A percentile compares a stretch with the other conserved stretches of the same genome.
These are phyloP conservation scores for Ondatra zibethicus DNA, from an alignment of 2,113 vertebrate genomes.

Conservation along the genomic window DNA sequence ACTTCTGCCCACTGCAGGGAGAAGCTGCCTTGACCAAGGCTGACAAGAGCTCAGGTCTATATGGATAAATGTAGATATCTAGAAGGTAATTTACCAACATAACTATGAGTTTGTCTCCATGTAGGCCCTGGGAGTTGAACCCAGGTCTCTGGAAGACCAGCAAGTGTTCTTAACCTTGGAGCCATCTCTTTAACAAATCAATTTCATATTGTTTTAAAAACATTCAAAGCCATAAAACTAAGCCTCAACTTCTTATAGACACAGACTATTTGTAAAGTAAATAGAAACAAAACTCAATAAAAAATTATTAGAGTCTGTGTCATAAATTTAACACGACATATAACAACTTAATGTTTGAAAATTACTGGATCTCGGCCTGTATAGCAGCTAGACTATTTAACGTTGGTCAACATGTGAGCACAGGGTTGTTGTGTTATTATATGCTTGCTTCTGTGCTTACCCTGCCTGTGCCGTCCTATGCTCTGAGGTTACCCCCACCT, in stretches of 20 bases:
- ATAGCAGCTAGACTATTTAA: background rate
- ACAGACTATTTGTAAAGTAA: slow-evolving; percentile 7
- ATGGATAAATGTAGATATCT: background rate
- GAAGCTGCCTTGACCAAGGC: background rate
- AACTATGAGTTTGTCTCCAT: background rate
- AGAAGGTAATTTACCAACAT: background rate
- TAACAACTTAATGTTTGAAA: background rate
- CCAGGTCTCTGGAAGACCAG: too few species aligned
- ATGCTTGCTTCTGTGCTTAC: background rate
- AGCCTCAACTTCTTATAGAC: background rate
- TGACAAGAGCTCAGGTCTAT: background rate
- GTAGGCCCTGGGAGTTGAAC: background rate
- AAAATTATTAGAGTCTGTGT: background rate
- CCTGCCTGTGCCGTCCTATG: background rate
- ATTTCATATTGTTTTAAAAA: background rate
- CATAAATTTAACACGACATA: background rate
- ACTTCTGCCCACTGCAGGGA: background rate
- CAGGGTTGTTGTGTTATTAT: too few species aligned
- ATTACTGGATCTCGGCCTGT: background rate
- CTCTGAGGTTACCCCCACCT: background rate
- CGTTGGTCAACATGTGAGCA: background rate
- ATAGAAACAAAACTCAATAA: background rate
- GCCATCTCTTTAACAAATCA: background rate
- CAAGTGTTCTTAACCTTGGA: background rate
- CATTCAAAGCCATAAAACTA: background rate